A percentile compares a stretch with the other conserved stretches of the same genome.
phyloP scores from a whole-genome alignment of 1,140 invertebrate species.

The Scaptomyza hsui region DNA sequence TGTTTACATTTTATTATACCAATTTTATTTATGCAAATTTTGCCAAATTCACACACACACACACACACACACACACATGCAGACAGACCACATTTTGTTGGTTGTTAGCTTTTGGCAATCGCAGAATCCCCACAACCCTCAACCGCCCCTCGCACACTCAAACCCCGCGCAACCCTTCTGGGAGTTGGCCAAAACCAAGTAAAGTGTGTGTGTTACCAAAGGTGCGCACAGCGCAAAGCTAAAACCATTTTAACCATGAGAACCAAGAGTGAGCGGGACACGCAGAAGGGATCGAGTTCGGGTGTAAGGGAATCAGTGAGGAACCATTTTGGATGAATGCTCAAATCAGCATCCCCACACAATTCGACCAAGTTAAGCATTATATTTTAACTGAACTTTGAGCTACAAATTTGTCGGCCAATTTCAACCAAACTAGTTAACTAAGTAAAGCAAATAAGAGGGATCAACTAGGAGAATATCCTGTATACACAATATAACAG shows the following conservation, averaged over 20 bases:
- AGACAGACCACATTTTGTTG: slow-evolving; percentile 43
- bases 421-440: background rate
- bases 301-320: slow-evolving; percentile 1
- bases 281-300: background rate
- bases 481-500: too few relatives aligned
- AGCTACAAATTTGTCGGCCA: background rate
- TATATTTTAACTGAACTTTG: slow-evolving; percentile 4
- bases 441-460: background rate
- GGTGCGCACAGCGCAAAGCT: slow-evolving; percentile 34
- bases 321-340: slow-evolving; percentile 21
- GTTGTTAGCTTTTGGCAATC: slow-evolving; percentile 36
- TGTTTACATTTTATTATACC: slow-evolving; percentile 81
- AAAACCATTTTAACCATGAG: slow-evolving; percentile 25
- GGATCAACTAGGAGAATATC: too few relatives aligned
- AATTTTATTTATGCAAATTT: slow-evolving; percentile 81
- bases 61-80: slow-evolving; percentile 14
- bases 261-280: background rate
- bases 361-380: slow-evolving; percentile 3
- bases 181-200: slow-evolving; percentile 20
- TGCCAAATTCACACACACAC: slow-evolving; percentile 51
- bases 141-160: background rate
- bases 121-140: slow-evolving; percentile 5
- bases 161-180: background rate
- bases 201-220: slow-evolving; percentile 41
- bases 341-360: background rate